Percentiles rank a stretch among this genome's conserved stretches.
phyloP scores from a whole-genome alignment of 2,888 invertebrate genomes.

The Gortyna flavago region DNA sequence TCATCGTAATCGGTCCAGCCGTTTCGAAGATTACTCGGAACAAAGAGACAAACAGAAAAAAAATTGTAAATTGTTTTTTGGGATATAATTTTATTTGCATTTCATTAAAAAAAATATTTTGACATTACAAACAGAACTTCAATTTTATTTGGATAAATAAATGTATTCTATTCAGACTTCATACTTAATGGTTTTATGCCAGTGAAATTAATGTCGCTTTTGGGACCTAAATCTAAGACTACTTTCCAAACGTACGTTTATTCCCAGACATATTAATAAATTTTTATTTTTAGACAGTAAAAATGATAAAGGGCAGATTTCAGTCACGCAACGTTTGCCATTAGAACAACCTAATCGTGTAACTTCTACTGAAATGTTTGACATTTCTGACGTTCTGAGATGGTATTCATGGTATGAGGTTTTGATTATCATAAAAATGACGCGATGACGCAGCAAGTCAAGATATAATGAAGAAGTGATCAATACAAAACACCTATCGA shows the following conservation, averaged over 20 bases:
- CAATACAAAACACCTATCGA: slow-evolving; percentile 64
- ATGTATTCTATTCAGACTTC: background rate
- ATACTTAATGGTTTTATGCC: slow-evolving; percentile 28
- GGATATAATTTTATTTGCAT: too few relatives aligned
- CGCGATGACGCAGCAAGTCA: slow-evolving; percentile 47
- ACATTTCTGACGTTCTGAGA: slow-evolving; percentile 50
- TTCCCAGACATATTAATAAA: slow-evolving; percentile 37
- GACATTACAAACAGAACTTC: background rate
- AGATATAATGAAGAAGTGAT: slow-evolving; percentile 58
- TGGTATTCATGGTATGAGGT: slow-evolving; percentile 41
- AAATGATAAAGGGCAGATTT: slow-evolving; percentile 42
- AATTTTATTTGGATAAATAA: background rate
- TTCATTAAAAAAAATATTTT: too few relatives aligned
- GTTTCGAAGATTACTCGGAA: background rate
- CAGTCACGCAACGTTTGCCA: slow-evolving; percentile 58
- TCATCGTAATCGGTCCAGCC: background rate
- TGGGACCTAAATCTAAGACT: background rate
- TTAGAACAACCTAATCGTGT: slow-evolving; percentile 55
- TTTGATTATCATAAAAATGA: slow-evolving; percentile 45
- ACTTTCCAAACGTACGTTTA: slow-evolving; percentile 21
- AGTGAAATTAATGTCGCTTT: slow-evolving; percentile 26
- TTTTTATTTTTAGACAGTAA: slow-evolving; percentile 49
- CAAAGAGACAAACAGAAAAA: background rate
- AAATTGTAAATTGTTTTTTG: background rate
- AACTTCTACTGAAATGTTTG: slow-evolving; percentile 51